phyloP scores from a whole-genome alignment of 2,113 vertebrate species.

The Balaenoptera acutorostrata region DNA sequence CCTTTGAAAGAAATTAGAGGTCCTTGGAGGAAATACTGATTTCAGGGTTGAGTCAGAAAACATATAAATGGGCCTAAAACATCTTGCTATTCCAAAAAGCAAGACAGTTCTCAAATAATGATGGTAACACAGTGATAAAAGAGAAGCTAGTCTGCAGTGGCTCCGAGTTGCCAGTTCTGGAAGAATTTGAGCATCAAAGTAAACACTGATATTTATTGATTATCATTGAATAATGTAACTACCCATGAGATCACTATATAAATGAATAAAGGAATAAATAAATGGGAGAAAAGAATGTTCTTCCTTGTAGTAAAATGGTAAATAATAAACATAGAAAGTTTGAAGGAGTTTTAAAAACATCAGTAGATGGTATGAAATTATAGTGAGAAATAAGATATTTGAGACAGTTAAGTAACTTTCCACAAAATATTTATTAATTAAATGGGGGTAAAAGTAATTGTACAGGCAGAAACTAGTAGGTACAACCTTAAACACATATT shows the following conservation, averaged over 20 bases:
- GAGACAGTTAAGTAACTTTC: background rate
- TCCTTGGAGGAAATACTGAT: background rate
- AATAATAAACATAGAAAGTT: background rate
- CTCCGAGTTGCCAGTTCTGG: background rate
- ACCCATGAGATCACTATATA: background rate
- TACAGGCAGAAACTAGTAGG: background rate
- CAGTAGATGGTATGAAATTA: background rate
- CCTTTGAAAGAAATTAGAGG: background rate
- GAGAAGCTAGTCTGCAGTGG: background rate
- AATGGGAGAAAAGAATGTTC: background rate
- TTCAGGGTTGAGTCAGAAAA: background rate
- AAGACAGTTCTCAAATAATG: background rate
- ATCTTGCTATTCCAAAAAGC: background rate
- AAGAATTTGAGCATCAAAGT: background rate
- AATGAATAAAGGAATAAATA: background rate
- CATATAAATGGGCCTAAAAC: background rate
- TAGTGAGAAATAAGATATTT: background rate
- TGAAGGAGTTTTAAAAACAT: background rate
- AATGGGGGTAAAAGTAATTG: background rate
- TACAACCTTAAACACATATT: background rate
- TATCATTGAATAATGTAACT: background rate
- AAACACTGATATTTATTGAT: background rate
- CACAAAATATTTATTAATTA: background rate
- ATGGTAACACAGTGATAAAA: background rate
- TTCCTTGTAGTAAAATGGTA: background rate